Percentiles rank a stretch among this genome's conserved stretches.
Conservation (phyloP, 2,113 vertebrate species). For the Leiothrix lutea region DNA sequence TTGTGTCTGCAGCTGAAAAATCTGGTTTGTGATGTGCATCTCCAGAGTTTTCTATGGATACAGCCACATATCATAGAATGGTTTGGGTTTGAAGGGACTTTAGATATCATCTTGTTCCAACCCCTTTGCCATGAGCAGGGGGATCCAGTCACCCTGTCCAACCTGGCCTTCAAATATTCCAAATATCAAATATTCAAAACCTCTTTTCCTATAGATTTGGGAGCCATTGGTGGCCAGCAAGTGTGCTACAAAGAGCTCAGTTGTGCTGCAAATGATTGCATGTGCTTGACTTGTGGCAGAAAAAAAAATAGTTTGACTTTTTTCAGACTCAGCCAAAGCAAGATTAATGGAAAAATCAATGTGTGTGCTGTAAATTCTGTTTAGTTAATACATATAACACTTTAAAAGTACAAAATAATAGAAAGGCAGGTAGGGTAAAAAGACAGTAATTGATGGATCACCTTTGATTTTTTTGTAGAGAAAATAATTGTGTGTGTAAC, state of each 20-base stretch:
- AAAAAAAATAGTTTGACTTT: neutral
- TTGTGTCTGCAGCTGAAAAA: neutral
- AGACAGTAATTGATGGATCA: conserved; percentile 55
- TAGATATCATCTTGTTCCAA: neutral
- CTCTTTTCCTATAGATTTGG: neutral
- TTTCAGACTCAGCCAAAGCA: neutral
- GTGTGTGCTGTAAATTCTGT: neutral
- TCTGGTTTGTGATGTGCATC: neutral
- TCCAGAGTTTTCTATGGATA: neutral
- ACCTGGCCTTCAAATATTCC: neutral
- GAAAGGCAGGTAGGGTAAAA: neutral
- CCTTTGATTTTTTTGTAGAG: neutral
- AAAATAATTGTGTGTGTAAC: conserved; percentile 2
- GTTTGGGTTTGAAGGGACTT: neutral
- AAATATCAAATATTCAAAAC: neutral
- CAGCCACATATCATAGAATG: accelerated
- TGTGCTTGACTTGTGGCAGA: neutral
- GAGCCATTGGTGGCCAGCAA: neutral
- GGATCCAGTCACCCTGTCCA: neutral
- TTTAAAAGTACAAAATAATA: conserved; percentile 30
- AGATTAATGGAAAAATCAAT: conserved; percentile 41
- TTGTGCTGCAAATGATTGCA: neutral
- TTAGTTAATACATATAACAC: conserved; percentile 8
- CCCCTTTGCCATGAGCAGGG: neutral
- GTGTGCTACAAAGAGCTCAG: neutral